phyloP scores from a whole-genome alignment of 2,888 invertebrate genomes.

The Mellilla xanthometata region DNA sequence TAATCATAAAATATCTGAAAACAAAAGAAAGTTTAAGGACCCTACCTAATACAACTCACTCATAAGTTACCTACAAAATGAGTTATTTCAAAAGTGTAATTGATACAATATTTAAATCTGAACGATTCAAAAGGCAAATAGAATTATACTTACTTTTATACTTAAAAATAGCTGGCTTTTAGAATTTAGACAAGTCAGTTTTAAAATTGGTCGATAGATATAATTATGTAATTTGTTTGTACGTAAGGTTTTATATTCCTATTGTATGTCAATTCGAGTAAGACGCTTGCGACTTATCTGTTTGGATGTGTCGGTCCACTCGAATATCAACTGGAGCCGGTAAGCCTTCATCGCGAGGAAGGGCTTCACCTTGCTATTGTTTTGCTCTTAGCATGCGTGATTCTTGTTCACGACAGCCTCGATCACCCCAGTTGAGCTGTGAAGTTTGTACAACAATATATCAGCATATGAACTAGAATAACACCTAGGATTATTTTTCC shows the following conservation, averaged over 20 bases:
- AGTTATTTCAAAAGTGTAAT: no score
- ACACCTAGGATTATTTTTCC: no score
- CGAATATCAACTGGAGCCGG: constrained; percentile 52
- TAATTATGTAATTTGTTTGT: no score
- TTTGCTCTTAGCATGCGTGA: constrained; percentile 43
- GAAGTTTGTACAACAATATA: constrained; percentile 55
- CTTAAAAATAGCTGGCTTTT: background rate
- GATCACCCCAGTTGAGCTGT: constrained; percentile 62
- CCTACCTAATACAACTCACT: no score
- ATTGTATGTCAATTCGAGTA: constrained; percentile 27
- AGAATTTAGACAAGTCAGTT: constrained; percentile 27
- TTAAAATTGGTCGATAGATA: constrained; percentile 23
- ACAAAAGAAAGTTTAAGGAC: constrained; percentile 32
- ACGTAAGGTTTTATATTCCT: constrained; percentile 7
- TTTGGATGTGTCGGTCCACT: constrained; percentile 49
- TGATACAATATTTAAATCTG: no score
- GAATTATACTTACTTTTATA: constrained; percentile 18
- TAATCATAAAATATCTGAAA: constrained; percentile 28
- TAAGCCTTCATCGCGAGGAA: constrained; percentile 52
- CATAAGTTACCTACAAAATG: no score
- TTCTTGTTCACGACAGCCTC: constrained; percentile 48
- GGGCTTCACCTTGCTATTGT: constrained; percentile 48
- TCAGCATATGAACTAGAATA: constrained; percentile 38
- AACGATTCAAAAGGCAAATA: no score
- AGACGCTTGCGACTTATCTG: constrained; percentile 55